Evolutionary conservation across 2,888 invertebrate species (phyloP).

Genomic region (Lobophora halterata): DNA sequence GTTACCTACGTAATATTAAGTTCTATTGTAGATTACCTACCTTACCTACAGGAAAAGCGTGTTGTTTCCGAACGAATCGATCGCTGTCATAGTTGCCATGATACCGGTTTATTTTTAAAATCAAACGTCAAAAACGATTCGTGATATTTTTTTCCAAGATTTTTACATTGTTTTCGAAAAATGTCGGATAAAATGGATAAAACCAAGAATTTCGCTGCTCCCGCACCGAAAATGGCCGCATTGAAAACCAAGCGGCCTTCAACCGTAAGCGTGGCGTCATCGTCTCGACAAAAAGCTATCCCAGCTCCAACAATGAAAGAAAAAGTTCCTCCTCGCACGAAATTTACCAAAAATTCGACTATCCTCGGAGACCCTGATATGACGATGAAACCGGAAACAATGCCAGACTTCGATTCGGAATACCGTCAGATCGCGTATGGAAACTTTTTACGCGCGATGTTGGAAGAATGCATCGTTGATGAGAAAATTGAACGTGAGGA

Average conservation of each 20-base stretch:
- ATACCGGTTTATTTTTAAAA: constrained; percentile 40
- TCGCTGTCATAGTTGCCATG: constrained; percentile 64
- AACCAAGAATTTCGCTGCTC: constrained; percentile 45
- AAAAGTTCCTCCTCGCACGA: constrained; percentile 34
- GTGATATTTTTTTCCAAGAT: not conserved
- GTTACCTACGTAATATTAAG: too few relatives aligned
- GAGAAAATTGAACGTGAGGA: constrained; percentile 66
- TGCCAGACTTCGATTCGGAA: constrained; percentile 53
- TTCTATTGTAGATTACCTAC: too few relatives aligned
- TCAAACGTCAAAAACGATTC: constrained; percentile 41
- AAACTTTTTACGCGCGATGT: constrained; percentile 56
- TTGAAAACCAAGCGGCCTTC: constrained; percentile 47
- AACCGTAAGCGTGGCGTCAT: constrained; percentile 37
- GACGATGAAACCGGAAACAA: constrained; percentile 42
- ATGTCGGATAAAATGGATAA: constrained; percentile 66
- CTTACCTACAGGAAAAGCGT: too few relatives aligned
- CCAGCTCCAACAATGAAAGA: constrained; percentile 34
- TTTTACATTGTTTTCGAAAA: constrained; percentile 15
- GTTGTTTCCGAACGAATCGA: constrained; percentile 48
- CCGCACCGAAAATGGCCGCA: constrained; percentile 40
- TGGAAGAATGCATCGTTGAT: constrained; percentile 63
- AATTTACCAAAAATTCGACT: constrained; percentile 43
- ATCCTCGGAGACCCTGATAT: constrained; percentile 43
- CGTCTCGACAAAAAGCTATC: constrained; percentile 39
- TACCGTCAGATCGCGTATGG: constrained; percentile 59